Conservation (phyloP, 2,113 vertebrate species). For the Centropus bengalensis region DNA sequence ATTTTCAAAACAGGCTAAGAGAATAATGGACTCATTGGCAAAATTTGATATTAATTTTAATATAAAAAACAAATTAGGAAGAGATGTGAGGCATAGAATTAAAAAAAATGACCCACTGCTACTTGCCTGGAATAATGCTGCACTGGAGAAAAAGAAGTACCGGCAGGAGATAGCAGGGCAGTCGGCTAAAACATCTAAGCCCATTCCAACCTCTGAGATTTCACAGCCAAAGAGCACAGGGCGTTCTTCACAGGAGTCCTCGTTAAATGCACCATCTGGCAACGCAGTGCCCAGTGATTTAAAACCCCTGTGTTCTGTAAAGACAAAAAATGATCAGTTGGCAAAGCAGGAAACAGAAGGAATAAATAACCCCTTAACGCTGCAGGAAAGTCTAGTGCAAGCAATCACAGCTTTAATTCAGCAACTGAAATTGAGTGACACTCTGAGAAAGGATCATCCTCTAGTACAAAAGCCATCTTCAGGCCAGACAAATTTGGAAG, state of each 20-base stretch:
- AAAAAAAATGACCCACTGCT: slow-evolving; percentile 76
- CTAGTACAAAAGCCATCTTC: neutral
- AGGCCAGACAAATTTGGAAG: neutral
- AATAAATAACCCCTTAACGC: slow-evolving; percentile 25
- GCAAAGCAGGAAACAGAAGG: neutral
- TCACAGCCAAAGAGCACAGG: slow-evolving; percentile 47
- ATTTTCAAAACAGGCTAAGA: slow-evolving; percentile 68
- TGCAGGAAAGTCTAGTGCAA: slow-evolving; percentile 69
- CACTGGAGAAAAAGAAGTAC: slow-evolving; percentile 45
- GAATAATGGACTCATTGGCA: slow-evolving; percentile 66
- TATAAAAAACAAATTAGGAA: slow-evolving; percentile 80
- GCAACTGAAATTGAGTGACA: neutral
- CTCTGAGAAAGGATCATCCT: slow-evolving; percentile 1
- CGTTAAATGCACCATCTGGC: neutral
- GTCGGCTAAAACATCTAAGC: neutral
- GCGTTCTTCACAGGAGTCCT: neutral
- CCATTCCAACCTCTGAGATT: neutral
- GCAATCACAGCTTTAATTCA: slow-evolving; percentile 74
- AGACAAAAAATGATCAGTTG: neutral
- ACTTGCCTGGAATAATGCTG: slow-evolving; percentile 74
- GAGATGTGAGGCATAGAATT: slow-evolving; percentile 70
- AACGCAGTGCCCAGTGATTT: neutral
- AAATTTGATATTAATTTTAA: slow-evolving; percentile 79
- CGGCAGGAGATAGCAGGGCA: slow-evolving; percentile 57
- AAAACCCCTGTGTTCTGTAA: neutral